Evolutionary conservation across 1,140 invertebrate genomes (phyloP), one percentile per base, ranked within the genome.

Genomic region (Cepaea nemoralis): DNA sequence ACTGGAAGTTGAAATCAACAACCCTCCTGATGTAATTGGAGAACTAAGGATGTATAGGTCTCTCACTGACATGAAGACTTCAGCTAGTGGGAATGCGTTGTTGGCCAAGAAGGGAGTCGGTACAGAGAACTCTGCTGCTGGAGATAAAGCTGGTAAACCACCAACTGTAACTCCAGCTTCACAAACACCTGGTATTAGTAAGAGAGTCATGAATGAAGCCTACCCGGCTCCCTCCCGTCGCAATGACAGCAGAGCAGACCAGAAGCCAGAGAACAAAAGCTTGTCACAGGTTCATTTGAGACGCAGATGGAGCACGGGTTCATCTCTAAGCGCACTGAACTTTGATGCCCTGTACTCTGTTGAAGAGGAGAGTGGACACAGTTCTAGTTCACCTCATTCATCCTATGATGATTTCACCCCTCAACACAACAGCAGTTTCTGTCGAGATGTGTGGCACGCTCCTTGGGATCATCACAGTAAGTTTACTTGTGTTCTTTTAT

Each of bases 361-460:
- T 27, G 82, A 87, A 63, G 87, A 88, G 48, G 87, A 88, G 71
- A 82, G 86, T 48, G 86, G 86, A 37, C 86, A 86, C 27, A 85
- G 86, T 16, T 84, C 86, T 19, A 35, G 24, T 24, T 78, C 77
- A 35, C 33, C 45, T 24, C 35, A 35, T 22, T 67, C 77, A 1
- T 78, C 59, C 24, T 67, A 78, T 40, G 77, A 78, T 35, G 59
- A 69, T 66, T 67, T 69, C 31, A 35, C 40, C 1, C 77, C 59
- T 10, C 59, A 55, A 27, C 35, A 69, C 39, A 78, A 66, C 63
- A 78, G 77, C 77, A 77, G 75, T 37, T 67, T 69, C 77, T 78
- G 77, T 48, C 33, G 33, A 12, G 77, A 78, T 35, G 55, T 66
- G 6, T 77, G 75, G 75, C 48, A 77, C 39, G 48, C 31, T 35